These are phyloP conservation scores for Hemiscyllium ocellatum DNA, from an alignment of 2,113 vertebrate genomes.

Conservation along the genomic window DNA sequence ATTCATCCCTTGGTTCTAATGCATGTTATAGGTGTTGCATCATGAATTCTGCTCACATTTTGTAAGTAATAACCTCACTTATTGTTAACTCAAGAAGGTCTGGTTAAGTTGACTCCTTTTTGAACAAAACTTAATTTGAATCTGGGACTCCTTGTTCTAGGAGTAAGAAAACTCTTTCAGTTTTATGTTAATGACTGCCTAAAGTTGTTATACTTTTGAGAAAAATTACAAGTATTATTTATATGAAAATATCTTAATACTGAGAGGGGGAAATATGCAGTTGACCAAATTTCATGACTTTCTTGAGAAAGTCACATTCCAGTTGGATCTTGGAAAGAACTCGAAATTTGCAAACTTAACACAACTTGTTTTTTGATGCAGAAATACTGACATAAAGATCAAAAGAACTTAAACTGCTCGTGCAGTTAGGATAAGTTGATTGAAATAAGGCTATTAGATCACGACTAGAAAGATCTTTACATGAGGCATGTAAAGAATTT, in stretches of 20 bases:
- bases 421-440: background rate
- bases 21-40: too few relatives aligned
- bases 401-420: background rate
- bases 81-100: too few relatives aligned
- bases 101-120: too few relatives aligned
- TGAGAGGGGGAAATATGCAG: background rate
- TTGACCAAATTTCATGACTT: background rate
- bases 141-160: too few relatives aligned
- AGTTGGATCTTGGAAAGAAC: background rate
- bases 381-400: background rate
- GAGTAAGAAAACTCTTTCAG: background rate
- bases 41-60: too few relatives aligned
- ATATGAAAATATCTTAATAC: background rate
- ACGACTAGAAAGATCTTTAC: background rate
- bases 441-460: background rate
- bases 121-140: too few relatives aligned
- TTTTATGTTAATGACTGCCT: background rate
- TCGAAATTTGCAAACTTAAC: background rate
- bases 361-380: background rate
- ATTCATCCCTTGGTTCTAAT: too few relatives aligned
- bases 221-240: background rate
- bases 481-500: background rate
- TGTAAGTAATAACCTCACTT: too few relatives aligned
- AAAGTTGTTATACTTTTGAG: background rate
- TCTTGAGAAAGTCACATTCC: background rate